Percentiles rank a stretch among this genome's conserved stretches.
These are phyloP conservation scores for Hypomecis punctinalis DNA, from an alignment of 2,888 invertebrate species.

Conservation along the genomic window DNA sequence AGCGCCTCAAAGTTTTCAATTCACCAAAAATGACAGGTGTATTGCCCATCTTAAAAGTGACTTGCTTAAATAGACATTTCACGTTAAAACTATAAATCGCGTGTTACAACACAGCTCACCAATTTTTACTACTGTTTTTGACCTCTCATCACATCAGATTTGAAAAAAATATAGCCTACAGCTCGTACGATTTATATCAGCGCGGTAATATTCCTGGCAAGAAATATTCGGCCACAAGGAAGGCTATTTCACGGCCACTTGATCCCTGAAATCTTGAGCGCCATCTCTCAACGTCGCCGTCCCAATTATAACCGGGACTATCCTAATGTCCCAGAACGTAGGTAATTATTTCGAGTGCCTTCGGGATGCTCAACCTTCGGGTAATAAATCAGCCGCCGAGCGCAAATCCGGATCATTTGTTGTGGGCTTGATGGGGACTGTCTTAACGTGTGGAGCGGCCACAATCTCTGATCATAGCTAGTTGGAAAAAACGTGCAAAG, in stretches of 20 bases:
- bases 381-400: constrained; percentile 44
- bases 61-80: no score
- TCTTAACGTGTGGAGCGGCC: constrained; percentile 27
- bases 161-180: no score
- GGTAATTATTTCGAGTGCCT: constrained; percentile 48
- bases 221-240: constrained; percentile 22
- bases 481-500: neutral
- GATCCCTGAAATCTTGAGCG: constrained; percentile 39
- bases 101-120: no score
- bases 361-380: constrained; percentile 36
- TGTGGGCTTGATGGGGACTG: constrained; percentile 34
- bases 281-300: constrained; percentile 42
- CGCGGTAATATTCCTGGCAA: neutral
- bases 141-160: no score
- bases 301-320: constrained; percentile 47
- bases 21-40: no score
- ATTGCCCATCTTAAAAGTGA: no score
- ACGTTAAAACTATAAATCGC: no score
- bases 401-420: constrained; percentile 46
- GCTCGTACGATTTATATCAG: no score
- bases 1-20: no score
- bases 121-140: no score
- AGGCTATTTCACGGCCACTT: constrained; percentile 31
- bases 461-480: neutral
- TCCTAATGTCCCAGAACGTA: constrained; percentile 44